phyloP scores from a whole-genome alignment of 2,797 vertebrate genomes.

The Pseudochirops cupreus region DNA sequence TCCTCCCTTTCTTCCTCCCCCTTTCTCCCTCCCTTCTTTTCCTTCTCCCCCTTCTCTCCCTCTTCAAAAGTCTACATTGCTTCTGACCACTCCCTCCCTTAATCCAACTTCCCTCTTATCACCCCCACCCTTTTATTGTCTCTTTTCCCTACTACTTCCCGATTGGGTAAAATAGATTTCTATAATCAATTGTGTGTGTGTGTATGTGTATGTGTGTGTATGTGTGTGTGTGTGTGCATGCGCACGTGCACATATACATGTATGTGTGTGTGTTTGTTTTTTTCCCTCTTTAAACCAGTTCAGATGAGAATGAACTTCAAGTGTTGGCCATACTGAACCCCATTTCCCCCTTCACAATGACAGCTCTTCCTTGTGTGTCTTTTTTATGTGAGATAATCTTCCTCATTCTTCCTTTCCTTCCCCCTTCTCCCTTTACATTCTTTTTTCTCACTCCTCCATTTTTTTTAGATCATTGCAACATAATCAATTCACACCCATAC shows the following conservation, averaged over 20 bases:
- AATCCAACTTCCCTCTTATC: neutral
- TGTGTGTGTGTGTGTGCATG: too few relatives aligned
- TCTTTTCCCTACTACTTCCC: neutral
- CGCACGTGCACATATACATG: too few relatives aligned
- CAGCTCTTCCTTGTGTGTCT: neutral
- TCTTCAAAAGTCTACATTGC: too few relatives aligned
- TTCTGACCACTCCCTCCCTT: neutral
- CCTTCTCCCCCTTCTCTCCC: too few relatives aligned
- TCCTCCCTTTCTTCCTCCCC: too few relatives aligned
- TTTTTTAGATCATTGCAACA: neutral
- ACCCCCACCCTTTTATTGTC: neutral
- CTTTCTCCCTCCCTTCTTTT: too few relatives aligned
- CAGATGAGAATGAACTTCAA: neutral
- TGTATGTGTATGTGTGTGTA: too few relatives aligned
- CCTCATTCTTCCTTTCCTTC: neutral
- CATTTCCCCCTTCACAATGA: neutral
- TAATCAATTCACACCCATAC: neutral
- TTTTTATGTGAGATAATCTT: neutral
- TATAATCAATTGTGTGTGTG: neutral
- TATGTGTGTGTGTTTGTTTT: too few relatives aligned
- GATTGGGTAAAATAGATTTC: neutral
- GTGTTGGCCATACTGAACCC: neutral
- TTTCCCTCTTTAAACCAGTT: neutral
- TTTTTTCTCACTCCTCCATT: neutral
- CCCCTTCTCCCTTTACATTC: neutral